Evolutionary conservation across 1,140 invertebrate species (phyloP).

Genomic region (Physella acuta): DNA sequence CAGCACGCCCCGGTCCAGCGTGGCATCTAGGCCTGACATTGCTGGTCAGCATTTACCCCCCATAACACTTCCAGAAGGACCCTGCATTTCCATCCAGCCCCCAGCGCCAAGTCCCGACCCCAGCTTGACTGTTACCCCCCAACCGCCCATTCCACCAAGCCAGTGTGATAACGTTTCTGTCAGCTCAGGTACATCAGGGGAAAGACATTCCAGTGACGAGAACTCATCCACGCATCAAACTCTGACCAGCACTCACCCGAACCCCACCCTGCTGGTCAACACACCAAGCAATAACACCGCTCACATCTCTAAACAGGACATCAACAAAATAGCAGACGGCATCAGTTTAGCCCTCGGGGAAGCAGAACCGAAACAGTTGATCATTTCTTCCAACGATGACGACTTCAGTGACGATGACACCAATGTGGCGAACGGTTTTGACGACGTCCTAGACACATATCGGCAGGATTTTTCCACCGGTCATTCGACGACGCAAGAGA

Average conservation of each 20-base stretch:
- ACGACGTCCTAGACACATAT: slow-evolving; percentile 38
- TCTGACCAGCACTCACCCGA: too few species aligned
- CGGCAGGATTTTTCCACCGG: background rate
- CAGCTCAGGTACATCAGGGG: background rate
- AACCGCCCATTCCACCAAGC: slow-evolving; percentile 10
- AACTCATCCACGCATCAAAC: background rate
- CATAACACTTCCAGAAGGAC: background rate
- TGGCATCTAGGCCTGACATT: background rate
- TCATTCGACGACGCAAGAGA: background rate
- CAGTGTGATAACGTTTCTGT: background rate
- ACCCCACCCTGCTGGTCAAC: too few species aligned
- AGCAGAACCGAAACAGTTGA: background rate
- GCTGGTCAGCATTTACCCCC: background rate
- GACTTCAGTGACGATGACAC: slow-evolving; percentile 48
- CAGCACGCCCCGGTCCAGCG: background rate
- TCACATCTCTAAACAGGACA: slow-evolving; percentile 23
- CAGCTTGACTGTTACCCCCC: slow-evolving; percentile 15
- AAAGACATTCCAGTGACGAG: background rate
- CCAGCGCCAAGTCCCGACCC: slow-evolving; percentile 16
- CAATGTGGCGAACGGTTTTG: slow-evolving; percentile 46
- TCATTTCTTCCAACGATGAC: slow-evolving; percentile 30
- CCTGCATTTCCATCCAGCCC: background rate
- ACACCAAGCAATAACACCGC: too few species aligned
- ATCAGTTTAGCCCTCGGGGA: slow-evolving; percentile 37
- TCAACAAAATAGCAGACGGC: slow-evolving; percentile 29